Conservation (phyloP, 2,888 invertebrate species). For the Metellina segmentata region DNA sequence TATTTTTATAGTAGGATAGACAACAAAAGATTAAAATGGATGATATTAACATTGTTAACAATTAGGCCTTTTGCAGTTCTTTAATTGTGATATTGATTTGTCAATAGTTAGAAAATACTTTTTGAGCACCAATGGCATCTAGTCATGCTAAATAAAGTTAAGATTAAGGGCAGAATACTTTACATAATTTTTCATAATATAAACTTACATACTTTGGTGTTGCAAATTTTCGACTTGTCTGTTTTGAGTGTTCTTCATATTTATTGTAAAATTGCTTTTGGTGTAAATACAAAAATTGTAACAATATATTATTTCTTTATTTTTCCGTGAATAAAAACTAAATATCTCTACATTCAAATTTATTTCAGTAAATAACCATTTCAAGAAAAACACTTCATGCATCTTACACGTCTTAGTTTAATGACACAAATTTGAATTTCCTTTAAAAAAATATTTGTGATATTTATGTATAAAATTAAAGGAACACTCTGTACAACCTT, state of each 20-base stretch:
- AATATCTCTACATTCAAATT: slow-evolving; percentile 49
- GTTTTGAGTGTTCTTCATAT: slow-evolving; percentile 74
- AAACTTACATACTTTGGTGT: slow-evolving; percentile 68
- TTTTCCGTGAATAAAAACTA: slow-evolving; percentile 72
- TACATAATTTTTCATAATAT: slow-evolving; percentile 66
- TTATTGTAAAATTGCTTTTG: slow-evolving; percentile 76
- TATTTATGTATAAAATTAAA: too few relatives aligned
- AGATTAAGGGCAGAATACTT: slow-evolving; percentile 46
- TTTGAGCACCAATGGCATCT: slow-evolving; percentile 64
- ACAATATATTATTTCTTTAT: slow-evolving; percentile 65
- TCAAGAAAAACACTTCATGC: too few relatives aligned
- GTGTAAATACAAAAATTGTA: slow-evolving; percentile 74
- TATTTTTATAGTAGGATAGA: slow-evolving; percentile 76
- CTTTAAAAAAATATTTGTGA: too few relatives aligned
- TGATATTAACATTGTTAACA: slow-evolving; percentile 35
- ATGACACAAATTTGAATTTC: too few relatives aligned
- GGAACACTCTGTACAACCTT: too few relatives aligned
- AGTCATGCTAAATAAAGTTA: slow-evolving; percentile 59
- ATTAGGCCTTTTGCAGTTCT: slow-evolving; percentile 48
- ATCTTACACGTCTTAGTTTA: too few relatives aligned
- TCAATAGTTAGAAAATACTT: slow-evolving; percentile 60
- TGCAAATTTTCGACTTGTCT: slow-evolving; percentile 73
- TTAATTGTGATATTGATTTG: slow-evolving; percentile 62
- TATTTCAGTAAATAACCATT: neutral
- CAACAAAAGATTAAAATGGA: slow-evolving; percentile 46